These are phyloP conservation scores for Lasioglossum villosulum DNA, from an alignment of 2,888 invertebrate genomes.

Conservation along the genomic window DNA sequence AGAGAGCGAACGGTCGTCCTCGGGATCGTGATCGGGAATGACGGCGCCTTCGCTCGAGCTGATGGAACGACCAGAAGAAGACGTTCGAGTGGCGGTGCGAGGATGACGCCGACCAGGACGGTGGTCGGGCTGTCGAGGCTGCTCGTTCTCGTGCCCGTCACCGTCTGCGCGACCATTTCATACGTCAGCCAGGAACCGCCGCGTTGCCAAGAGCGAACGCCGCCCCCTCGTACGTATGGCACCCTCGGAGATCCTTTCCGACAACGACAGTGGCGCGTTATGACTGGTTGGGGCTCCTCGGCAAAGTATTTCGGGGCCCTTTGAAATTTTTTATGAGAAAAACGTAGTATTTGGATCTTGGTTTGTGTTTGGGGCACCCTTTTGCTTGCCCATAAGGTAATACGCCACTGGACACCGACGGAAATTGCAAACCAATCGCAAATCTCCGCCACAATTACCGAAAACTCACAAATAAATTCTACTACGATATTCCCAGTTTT, in stretches of 20 bases:
- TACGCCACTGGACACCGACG: no score
- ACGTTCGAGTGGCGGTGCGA: constrained; percentile 57
- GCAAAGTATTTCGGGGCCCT: no score
- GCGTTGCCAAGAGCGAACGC: constrained; percentile 67
- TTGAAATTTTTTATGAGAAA: no score
- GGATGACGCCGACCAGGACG: constrained; percentile 70
- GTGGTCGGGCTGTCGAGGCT: constrained; percentile 69
- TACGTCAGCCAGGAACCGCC: constrained; percentile 65
- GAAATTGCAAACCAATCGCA: background rate
- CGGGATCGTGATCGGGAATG: constrained; percentile 59
- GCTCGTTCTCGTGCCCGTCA: constrained; percentile 75
- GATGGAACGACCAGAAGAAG: constrained; percentile 62
- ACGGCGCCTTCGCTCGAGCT: constrained; percentile 34
- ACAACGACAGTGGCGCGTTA: no score
- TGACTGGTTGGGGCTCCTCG: no score
- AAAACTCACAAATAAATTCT: background rate
- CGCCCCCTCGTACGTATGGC: constrained; percentile 65
- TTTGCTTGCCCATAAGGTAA: no score
- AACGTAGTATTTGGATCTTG: no score
- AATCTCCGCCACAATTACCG: background rate
- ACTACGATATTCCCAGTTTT: background rate
- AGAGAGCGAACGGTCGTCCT: constrained; percentile 35
- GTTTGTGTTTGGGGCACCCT: no score
- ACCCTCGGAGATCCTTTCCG: background rate
- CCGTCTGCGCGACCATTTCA: constrained; percentile 74